A percentile compares a stretch with the other conserved stretches of the same genome.
Evolutionary conservation across 92 coral and sea anemone species (phyloP).

Genomic region (Plumapathes pennacea): DNA sequence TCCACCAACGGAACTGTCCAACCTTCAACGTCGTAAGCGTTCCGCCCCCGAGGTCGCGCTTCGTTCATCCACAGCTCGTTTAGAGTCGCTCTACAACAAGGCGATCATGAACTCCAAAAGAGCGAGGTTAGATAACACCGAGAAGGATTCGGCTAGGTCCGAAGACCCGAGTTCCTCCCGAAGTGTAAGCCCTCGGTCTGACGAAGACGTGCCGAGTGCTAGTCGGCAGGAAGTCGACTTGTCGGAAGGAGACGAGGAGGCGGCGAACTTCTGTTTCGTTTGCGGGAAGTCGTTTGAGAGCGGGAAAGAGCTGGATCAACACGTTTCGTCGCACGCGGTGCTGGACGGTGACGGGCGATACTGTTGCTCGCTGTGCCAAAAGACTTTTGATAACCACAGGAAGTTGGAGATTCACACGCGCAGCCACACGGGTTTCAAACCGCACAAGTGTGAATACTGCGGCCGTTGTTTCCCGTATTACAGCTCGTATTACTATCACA

Average conservation of each 20-base stretch:
- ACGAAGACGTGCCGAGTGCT: too few species aligned
- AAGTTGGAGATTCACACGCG: constrained; percentile 88
- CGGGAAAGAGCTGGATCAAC: constrained; percentile 81
- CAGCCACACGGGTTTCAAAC: constrained; percentile 88
- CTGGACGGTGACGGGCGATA: constrained; percentile 79
- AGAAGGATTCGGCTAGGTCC: too few species aligned
- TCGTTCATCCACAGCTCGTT: too few species aligned
- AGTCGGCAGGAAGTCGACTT: too few species aligned
- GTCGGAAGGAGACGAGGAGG: constrained; percentile 35
- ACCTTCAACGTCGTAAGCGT: not conserved
- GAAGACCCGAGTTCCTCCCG: not conserved
- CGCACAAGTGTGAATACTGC: constrained; percentile 84
- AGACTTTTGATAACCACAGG: constrained; percentile 81
- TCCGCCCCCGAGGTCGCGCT: not conserved
- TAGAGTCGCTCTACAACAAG: too few species aligned
- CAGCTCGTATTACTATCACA: constrained; percentile 88
- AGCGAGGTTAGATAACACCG: too few species aligned
- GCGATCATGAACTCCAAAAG: not conserved
- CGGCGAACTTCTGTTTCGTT: constrained; percentile 65
- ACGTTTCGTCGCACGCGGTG: constrained; percentile 80
- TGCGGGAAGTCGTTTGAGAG: constrained; percentile 75
- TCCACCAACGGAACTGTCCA: not conserved
- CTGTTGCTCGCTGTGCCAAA: constrained; percentile 79
- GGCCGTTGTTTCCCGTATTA: constrained; percentile 91
- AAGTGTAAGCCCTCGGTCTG: not conserved